phyloP scores from a whole-genome alignment of 2,113 vertebrate genomes.

The Bos indicus region DNA sequence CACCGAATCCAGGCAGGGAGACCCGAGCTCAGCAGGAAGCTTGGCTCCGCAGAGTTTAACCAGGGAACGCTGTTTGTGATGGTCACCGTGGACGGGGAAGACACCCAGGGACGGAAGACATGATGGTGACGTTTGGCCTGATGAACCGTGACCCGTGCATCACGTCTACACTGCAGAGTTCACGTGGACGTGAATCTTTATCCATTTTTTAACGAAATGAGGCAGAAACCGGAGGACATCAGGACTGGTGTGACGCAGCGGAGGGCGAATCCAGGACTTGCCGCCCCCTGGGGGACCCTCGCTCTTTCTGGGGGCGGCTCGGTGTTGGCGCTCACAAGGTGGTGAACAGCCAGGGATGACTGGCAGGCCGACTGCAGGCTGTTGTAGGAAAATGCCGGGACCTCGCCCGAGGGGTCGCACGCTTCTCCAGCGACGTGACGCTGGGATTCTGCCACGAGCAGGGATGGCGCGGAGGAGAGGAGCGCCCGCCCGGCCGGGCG shows the following conservation, averaged over 20 bases:
- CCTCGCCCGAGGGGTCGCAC: background rate
- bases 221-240: background rate
- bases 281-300: too few species aligned
- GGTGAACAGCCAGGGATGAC: too few species aligned
- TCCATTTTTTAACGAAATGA: background rate
- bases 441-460: background rate
- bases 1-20: background rate
- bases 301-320: background rate
- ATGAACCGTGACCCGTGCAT: rapidly evolving
- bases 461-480: too few species aligned
- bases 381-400: too few species aligned
- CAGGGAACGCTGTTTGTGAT: background rate
- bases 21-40: rapidly evolving
- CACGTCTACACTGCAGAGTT: background rate
- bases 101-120: background rate
- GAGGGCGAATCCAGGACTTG: background rate
- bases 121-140: too few species aligned
- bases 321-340: background rate
- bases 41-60: background rate
- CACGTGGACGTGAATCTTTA: background rate
- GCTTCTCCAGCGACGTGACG: rapidly evolving
- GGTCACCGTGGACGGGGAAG: rapidly evolving
- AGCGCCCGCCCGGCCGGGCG: rapidly evolving
- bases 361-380: too few species aligned
- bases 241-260: rapidly evolving